A percentile compares a stretch with the other conserved stretches of the same genome.
Evolutionary conservation across 23 tunicate species (phyloP).

Genomic region (Aplidium turbinatum): DNA sequence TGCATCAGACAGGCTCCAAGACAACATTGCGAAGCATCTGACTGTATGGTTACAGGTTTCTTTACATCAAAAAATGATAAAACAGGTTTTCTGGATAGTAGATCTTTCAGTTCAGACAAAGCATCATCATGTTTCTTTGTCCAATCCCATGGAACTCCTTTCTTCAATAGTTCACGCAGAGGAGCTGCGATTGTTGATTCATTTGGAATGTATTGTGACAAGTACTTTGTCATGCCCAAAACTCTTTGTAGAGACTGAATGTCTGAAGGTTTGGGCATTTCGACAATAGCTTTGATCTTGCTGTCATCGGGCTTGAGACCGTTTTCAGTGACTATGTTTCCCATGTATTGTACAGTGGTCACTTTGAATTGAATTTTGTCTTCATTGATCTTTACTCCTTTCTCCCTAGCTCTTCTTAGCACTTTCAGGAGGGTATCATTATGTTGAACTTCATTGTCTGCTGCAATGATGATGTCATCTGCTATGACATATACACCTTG

Average conservation of each 20-base stretch:
- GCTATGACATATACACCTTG: conserved; percentile 28
- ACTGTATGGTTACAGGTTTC: conserved; percentile 27
- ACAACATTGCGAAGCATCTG: conserved; percentile 39
- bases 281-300: background rate
- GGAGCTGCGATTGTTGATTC: conserved; percentile 29
- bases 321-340: conserved; percentile 4
- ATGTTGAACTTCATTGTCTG: conserved; percentile 25
- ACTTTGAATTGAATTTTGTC: conserved; percentile 16
- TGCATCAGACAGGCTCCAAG: conserved; percentile 34
- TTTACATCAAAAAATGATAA: conserved; percentile 28
- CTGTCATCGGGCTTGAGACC: conserved; percentile 5
- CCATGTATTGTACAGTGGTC: conserved; percentile 1
- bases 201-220: conserved; percentile 37
- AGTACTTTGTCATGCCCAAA: conserved; percentile 36
- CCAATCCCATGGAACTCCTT: conserved; percentile 24
- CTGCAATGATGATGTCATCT: conserved; percentile 33
- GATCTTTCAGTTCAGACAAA: conserved; percentile 8
- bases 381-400: conserved; percentile 7
- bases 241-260: conserved; percentile 17
- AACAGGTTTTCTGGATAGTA: background rate
- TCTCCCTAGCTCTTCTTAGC: background rate
- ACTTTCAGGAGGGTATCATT: conserved; percentile 1
- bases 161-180: conserved; percentile 30
- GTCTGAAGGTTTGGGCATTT: conserved; percentile 24
- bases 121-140: conserved; percentile 12